Conservation (phyloP, 2,888 invertebrate genomes). For the Apodemia duryi region DNA sequence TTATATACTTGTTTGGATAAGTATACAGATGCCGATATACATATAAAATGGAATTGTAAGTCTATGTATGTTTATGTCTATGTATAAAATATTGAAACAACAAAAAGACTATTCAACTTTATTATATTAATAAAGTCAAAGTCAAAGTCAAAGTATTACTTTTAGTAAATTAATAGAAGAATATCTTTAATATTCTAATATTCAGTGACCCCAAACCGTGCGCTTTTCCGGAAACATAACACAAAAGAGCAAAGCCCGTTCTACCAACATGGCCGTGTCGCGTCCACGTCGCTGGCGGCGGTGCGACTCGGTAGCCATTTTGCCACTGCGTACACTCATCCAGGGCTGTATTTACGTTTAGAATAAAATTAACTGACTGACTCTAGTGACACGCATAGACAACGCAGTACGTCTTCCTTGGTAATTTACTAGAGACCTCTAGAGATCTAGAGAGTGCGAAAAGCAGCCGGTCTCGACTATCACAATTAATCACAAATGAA, state of each 20-base stretch:
- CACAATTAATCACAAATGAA: too few species aligned
- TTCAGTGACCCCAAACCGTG: constrained; percentile 55
- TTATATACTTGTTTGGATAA: too few species aligned
- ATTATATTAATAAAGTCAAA: too few species aligned
- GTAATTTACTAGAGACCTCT: too few species aligned
- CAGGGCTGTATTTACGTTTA: not conserved
- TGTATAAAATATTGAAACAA: too few species aligned
- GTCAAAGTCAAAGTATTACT: not conserved
- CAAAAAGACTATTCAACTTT: too few species aligned
- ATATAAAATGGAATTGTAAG: too few species aligned
- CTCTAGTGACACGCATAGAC: not conserved
- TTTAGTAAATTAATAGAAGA: not conserved
- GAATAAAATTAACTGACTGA: not conserved
- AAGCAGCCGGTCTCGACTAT: too few species aligned
- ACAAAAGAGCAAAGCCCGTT: constrained; percentile 49
- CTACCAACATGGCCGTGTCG: constrained; percentile 47
- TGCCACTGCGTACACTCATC: constrained; percentile 26
- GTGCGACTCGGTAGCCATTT: constrained; percentile 31
- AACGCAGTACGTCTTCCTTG: too few species aligned
- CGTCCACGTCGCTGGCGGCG: constrained; percentile 12
- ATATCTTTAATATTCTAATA: constrained; percentile 24
- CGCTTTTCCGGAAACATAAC: constrained; percentile 65
- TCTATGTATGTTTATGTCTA: too few species aligned
- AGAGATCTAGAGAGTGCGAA: too few species aligned
- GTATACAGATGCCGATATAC: too few species aligned